Percentiles rank a stretch among this genome's conserved stretches.
Evolutionary conservation across 2,888 invertebrate genomes (phyloP).

Genomic region (Agrochola lychnidis): DNA sequence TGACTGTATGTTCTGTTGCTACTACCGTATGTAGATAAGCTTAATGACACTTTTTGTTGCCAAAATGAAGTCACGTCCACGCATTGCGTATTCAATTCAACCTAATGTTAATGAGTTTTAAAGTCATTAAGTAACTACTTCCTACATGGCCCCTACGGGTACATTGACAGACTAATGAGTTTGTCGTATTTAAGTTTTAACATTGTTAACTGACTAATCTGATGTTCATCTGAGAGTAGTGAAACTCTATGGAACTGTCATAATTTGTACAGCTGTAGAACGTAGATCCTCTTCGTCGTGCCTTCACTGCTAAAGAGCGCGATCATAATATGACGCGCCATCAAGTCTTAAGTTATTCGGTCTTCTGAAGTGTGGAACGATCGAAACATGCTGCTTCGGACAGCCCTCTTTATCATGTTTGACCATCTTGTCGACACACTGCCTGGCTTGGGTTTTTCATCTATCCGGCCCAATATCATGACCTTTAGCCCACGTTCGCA

Average conservation of each 20-base stretch:
- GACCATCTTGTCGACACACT: neutral
- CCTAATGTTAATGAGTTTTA: slow-evolving; percentile 3
- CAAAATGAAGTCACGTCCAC: slow-evolving; percentile 16
- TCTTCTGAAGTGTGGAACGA: neutral
- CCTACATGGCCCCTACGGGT: neutral
- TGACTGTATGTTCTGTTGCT: neutral
- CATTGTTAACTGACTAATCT: neutral
- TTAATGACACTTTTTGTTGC: slow-evolving; percentile 26
- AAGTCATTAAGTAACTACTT: slow-evolving; percentile 27
- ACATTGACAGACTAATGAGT: slow-evolving; percentile 12
- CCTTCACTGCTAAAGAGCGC: neutral
- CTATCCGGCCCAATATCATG: neutral
- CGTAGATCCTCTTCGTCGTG: neutral
- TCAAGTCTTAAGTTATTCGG: too few relatives aligned
- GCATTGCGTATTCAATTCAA: slow-evolving; percentile 14
- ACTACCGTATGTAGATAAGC: neutral
- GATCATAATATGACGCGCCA: neutral
- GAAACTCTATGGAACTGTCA: neutral
- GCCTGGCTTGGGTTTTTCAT: neutral
- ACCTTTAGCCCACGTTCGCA: neutral
- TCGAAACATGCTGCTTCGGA: too few relatives aligned
- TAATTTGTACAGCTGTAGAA: neutral
- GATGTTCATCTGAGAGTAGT: neutral
- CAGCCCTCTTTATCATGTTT: neutral
- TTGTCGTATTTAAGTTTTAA: neutral